Evolutionary conservation across 2,888 invertebrate species (phyloP).

Genomic region (Pilophorus perplexus): DNA sequence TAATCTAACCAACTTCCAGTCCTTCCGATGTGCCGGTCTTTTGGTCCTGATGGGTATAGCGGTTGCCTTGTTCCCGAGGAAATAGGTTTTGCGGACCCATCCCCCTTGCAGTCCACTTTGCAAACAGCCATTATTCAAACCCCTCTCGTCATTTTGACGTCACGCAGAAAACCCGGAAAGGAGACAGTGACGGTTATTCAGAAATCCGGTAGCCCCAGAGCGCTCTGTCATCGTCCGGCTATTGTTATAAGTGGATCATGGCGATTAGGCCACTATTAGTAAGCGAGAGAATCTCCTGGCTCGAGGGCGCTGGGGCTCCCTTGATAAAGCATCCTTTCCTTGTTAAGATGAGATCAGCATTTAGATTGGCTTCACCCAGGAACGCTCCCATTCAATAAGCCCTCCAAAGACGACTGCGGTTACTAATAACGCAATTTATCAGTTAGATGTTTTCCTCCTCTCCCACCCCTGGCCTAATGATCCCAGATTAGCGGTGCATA

Average conservation of each 20-base stretch:
- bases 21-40: no score
- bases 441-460: background rate
- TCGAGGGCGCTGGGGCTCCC: background rate
- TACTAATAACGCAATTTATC: conserved; percentile 30
- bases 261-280: conserved; percentile 25
- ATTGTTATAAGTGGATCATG: conserved; percentile 13
- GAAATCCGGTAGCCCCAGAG: background rate
- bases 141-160: conserved; percentile 9
- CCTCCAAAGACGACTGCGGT: conserved; percentile 13
- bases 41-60: no score
- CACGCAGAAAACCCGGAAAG: no score
- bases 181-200: background rate
- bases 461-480: no score
- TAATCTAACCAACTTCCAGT: no score
- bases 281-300: background rate
- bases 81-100: conserved; percentile 6
- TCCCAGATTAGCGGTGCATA: conserved; percentile 19
- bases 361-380: conserved; percentile 15
- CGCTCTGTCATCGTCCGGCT: conserved; percentile 5
- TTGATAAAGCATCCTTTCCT: conserved; percentile 13
- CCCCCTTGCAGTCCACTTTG: conserved; percentile 1
- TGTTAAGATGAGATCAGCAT: conserved; percentile 23
- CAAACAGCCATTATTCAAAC: conserved; percentile 24
- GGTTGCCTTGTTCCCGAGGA: background rate
- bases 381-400: conserved; percentile 14